Base-by-base conservation (phyloP, 2,797 vertebrate species). In the Sebastes matsubarae region DNA sequence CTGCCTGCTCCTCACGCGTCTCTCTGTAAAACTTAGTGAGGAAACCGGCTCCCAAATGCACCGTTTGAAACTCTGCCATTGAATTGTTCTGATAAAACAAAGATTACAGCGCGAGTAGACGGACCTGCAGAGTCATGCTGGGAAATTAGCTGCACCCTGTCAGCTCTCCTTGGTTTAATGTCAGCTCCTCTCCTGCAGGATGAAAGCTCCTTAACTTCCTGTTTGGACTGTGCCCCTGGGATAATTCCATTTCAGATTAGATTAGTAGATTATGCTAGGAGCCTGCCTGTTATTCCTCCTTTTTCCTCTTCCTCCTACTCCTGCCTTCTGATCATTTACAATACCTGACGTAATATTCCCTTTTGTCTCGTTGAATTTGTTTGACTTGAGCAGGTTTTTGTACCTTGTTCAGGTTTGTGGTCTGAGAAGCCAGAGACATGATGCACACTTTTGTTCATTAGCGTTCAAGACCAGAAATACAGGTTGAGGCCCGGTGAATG, bases 201-300 rank as follows among this genome's bases (percentile, higher is more conserved):
- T 77, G n/a, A 81, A 86, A 85, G 83, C 87, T 90, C 75, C 76
- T 91, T 85, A 79, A 74, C 83, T 81, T 88, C 79, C 70, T 64
- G 72, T 88, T 79, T 58, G 70, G 58, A 76, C 54, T 20, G 27
- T 42, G 58, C 55, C 65, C 69, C 77, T n/a, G 54, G 59, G 71
- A 76, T 83, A 77, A 92, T 80, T 87, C 77, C 61, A 79, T 79
- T 83, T 90, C 79, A 86, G 74, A 87, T 90, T 78, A 80, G 80
- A 93, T 91, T 85, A 87, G 77, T 68, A 77, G 84, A 92, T 88
- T 85, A 81, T 85, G 89, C 60, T 25, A 30, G 72, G 59, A 81
- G 50, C 42, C 32, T 75, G 29, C 18, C 22, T 72, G n/a, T 32
- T 73, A 59, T 29, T 73, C 61, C 20, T 54, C 22, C 14, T 71